Evolutionary conservation across 2,797 vertebrate genomes (phyloP), one percentile per base, ranked within the genome.

Genomic region (Sebastes diploproa): DNA sequence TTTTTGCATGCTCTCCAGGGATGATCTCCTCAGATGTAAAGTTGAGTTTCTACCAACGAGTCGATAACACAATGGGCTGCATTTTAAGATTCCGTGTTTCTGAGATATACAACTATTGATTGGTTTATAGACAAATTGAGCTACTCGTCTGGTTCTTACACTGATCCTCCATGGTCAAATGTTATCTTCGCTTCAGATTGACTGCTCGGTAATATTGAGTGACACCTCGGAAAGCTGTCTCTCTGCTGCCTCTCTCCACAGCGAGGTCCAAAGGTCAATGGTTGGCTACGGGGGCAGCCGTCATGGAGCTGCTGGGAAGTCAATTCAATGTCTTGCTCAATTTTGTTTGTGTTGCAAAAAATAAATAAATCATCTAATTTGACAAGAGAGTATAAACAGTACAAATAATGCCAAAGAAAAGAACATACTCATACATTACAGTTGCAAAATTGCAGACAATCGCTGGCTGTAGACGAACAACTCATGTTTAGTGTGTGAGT

Each of bases 41-140:
- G 58, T 68, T 23, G 14, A 58, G 42, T 81, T 76, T 86, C 20
- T 13, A n/a, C 14, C 29, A 61, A 54, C 6, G 23, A 56, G 60
- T 85, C 20, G 6, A 83, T 80, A 55, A 46, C 22, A 23, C 3
- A 1, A 61, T 54, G 32, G 11, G 36, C 32, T 68, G 52, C 11
- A 42, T 73, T 72, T 78, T 69, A 50, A 55, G 12, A 62, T 22
- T 25, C 16, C 50, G 36, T 52, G 2, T 71, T n/a, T 12, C 11
- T 50, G 10, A 76, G 52, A 20, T 23, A 16, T 23, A 1, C n/a
- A n/a, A 14, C 42, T 29, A 77, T 84, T 36, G 77, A 88, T 80
- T 16, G 7, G 29, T 71, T 65, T 67, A n/a, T 62, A 46, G 80
- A 77, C 67, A 84, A 70, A 76, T 63, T 67, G 36, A 82, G 42